Conservation (phyloP, 1,140 invertebrate genomes). For the Penaeus vannamei region DNA sequence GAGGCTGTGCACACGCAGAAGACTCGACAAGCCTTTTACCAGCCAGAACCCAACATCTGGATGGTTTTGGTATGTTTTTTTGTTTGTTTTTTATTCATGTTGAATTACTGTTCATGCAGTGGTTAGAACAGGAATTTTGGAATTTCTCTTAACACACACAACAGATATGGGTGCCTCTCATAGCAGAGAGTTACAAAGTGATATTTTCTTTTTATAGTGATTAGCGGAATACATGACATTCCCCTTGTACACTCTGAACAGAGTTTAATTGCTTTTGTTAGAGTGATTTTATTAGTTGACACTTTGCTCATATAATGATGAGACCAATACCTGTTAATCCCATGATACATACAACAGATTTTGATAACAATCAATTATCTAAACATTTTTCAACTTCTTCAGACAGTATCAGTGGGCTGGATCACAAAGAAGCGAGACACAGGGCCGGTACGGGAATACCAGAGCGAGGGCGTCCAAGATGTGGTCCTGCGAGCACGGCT, state of each 20-base stretch:
- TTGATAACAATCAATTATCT: not conserved
- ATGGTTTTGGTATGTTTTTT: slow-evolving; percentile 85
- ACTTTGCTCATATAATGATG: no score
- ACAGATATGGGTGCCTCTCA: no score
- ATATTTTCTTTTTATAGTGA: no score
- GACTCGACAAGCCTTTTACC: slow-evolving; percentile 86
- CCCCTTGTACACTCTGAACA: no score
- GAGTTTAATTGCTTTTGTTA: no score
- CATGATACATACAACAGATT: not conserved
- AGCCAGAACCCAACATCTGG: slow-evolving; percentile 91
- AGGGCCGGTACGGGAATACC: slow-evolving; percentile 81
- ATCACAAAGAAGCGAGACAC: slow-evolving; percentile 78
- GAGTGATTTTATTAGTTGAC: no score
- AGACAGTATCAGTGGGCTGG: slow-evolving; percentile 82
- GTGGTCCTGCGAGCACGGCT: slow-evolving; percentile 82
- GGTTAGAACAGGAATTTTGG: not conserved
- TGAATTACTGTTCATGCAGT: not conserved
- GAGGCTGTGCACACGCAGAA: slow-evolving; percentile 91
- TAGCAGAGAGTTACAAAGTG: no score
- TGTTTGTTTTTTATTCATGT: slow-evolving; percentile 26
- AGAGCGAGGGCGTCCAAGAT: slow-evolving; percentile 84
- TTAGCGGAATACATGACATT: no score
- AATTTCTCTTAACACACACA: not conserved
- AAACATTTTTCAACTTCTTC: slow-evolving; percentile 66
- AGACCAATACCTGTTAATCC: no score